phyloP scores from a whole-genome alignment of 2,113 vertebrate genomes.

The Rhodinocichla rosea region DNA sequence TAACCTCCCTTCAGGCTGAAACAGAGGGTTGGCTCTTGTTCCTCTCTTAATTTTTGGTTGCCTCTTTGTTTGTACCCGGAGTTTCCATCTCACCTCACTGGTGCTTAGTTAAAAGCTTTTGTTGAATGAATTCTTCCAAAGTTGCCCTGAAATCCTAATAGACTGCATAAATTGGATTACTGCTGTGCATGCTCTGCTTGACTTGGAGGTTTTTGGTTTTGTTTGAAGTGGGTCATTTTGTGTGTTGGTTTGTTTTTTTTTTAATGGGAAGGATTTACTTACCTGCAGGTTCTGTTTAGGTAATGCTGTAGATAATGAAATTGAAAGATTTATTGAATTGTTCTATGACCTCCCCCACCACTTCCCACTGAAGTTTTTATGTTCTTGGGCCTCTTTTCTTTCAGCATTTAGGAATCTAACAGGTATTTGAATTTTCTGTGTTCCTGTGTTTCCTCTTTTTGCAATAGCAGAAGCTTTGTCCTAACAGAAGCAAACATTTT shows the following conservation, averaged over 20 bases:
- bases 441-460: neutral
- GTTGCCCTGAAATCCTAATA: neutral
- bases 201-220: neutral
- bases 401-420: neutral
- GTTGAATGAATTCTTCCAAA: neutral
- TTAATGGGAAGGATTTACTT: neutral
- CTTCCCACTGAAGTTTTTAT: neutral
- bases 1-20: neutral
- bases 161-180: neutral
- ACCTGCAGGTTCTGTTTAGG: neutral
- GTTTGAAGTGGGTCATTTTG: neutral
- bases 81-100: neutral
- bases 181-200: neutral
- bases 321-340: neutral
- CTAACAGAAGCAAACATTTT: neutral
- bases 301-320: neutral
- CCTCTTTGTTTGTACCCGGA: neutral
- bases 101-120: neutral
- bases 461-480: neutral
- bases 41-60: neutral
- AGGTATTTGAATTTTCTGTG: neutral
- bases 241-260: neutral
- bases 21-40: neutral
- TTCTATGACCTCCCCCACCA: fast-evolving
- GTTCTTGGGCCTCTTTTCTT: neutral